Percentiles rank a stretch among this genome's conserved stretches.
These are phyloP conservation scores for Lasiurus borealis DNA, from an alignment of 2,113 vertebrate species.

Conservation along the genomic window DNA sequence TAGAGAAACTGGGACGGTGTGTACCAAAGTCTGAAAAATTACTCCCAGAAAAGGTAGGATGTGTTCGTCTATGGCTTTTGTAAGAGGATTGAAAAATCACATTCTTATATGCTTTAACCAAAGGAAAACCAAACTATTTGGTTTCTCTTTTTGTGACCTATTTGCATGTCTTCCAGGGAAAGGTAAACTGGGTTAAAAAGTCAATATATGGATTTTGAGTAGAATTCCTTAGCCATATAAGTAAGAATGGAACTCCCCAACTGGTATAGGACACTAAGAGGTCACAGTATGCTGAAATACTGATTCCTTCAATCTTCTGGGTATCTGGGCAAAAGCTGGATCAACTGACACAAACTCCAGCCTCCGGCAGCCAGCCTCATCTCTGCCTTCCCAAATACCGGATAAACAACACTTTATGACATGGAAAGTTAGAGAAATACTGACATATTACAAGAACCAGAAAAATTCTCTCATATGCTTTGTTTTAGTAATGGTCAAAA, in stretches of 20 bases:
- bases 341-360: background rate
- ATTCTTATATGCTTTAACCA: conserved; percentile 24
- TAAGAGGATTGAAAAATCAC: background rate
- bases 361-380: background rate
- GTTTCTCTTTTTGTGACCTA: conserved; percentile 32
- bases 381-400: background rate
- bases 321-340: background rate
- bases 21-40: conserved; percentile 88
- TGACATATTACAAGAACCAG: background rate
- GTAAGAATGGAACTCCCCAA: background rate
- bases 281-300: background rate
- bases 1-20: conserved; percentile 66
- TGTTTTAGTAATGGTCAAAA: conserved; percentile 22
- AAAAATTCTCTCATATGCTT: background rate
- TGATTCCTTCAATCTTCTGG: background rate
- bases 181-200: background rate
- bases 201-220: background rate
- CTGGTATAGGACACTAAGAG: background rate
- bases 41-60: conserved; percentile 50
- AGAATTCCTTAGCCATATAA: conserved; percentile 44
- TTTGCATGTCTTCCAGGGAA: background rate
- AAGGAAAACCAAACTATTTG: conserved; percentile 27
- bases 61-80: background rate
- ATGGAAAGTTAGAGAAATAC: conserved; percentile 1
- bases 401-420: background rate